Evolutionary conservation across 2,797 vertebrate species (phyloP), one percentile per base, ranked within the genome.

Genomic region (Eurystomus glaucurus): DNA sequence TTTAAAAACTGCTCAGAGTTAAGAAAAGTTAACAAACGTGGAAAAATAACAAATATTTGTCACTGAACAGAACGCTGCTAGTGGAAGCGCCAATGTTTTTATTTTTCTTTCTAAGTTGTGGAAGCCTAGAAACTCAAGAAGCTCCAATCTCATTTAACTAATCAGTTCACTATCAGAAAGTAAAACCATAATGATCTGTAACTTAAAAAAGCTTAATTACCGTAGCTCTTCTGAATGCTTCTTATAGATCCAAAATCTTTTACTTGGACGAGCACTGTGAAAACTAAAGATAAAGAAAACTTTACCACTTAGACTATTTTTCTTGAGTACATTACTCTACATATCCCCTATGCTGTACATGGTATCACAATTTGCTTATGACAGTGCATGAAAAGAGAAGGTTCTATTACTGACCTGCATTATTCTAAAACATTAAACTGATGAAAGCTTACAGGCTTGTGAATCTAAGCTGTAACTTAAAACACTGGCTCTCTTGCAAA

Each of bases 221-320:
- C 99, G 98, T 96, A 98, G 94, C 35, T 97, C 80, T 75, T 98
- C 97, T 48, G 97, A 97, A 95, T 98, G 97, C 68, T 98, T 98
- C 96, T 98, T 99, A 97, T 98, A 98, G 97, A 98, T 99, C 97
- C 98, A 98, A 96, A 98, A 98, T 57, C 99, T 98, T 97, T 98
- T 98, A 98, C 99, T 99, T 89, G 98, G 98, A 95, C 99, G 98
- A 88, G 98, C 98, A 94, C 99, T 99, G 88, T 99, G 99, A 98
- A 99, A 99, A 98, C 99, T 99, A 88, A 65, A 96, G 54, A 97
- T 9, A 37, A 97, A 55, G 95, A 97, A 92, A 97, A 37, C 33
- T 60, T 94, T 87, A 85, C 28, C 15, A 65, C 13, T 85, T 76
- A 26, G n/a, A 39, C 26, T 14, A 12, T 11, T 37, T 71, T 89